A percentile compares a stretch with the other conserved stretches of the same genome.
These are phyloP conservation scores for Axinella damicornis DNA, from an alignment of 37 sponge, comb jelly and placozoan species.

Conservation along the genomic window DNA sequence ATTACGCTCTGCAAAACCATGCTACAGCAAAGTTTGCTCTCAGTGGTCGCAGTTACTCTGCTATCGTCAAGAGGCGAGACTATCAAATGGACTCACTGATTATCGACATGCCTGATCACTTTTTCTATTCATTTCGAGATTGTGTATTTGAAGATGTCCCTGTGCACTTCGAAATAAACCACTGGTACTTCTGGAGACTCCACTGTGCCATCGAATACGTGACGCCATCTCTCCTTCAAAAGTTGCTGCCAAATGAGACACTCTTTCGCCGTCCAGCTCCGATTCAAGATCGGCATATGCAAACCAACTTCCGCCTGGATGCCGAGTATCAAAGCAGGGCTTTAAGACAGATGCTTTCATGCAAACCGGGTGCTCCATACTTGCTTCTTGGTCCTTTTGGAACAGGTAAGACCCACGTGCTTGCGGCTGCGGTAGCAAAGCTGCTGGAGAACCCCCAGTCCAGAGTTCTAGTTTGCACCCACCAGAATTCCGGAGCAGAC, in stretches of 20 bases:
- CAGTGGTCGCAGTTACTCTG: not conserved
- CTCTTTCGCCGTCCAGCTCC: no score
- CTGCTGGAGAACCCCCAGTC: not conserved
- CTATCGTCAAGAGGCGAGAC: not conserved
- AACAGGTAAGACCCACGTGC: conserved; percentile 67
- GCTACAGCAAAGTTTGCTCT: not conserved
- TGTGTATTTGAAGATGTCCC: not conserved
- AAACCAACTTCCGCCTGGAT: conserved; percentile 6
- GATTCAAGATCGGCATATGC: no score
- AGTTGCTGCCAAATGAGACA: conserved; percentile 3
- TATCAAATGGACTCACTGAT: not conserved
- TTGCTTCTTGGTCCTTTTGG: conserved; percentile 79
- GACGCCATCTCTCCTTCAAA: not conserved
- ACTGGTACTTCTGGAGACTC: conserved; percentile 50
- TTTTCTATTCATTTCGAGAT: no score
- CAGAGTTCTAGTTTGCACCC: conserved; percentile 52
- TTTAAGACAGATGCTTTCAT: conserved; percentile 8
- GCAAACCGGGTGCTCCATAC: conserved; percentile 36
- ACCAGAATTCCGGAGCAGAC: conserved; percentile 59
- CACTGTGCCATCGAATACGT: conserved; percentile 28
- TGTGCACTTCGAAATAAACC: conserved; percentile 44
- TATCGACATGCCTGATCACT: not conserved
- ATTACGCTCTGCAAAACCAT: conserved; percentile 6
- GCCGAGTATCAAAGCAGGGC: conserved; percentile 42
- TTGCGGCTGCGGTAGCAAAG: conserved; percentile 36